Base-by-base conservation (phyloP, 2,888 invertebrate species). In the Sicus ferrugineus region DNA sequence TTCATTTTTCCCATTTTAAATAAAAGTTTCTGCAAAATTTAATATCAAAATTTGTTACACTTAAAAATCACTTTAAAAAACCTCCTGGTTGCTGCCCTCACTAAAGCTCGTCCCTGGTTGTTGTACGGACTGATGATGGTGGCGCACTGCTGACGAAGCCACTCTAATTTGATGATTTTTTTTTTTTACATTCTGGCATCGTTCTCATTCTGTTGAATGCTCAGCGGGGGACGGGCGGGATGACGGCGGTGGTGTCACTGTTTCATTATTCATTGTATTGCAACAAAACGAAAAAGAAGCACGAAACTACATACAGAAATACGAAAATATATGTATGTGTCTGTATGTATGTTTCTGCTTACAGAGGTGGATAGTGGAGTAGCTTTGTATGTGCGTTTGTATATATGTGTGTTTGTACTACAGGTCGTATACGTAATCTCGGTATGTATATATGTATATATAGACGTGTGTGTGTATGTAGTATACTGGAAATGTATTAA, bases 351-450 rank as follows among this genome's bases (percentile, higher is more conserved):
- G 34, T 42, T 42, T 14, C 42, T 42, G 42, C n/a, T n/a, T n/a
- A n/a, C n/a, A n/a, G n/a, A n/a, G n/a, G n/a, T n/a, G n/a, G n/a
- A n/a, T n/a, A 2, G 42, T 42, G 7, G 42, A n/a, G 31, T 52
- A 23, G 7, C 19, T 59, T n/a, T 59, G 21, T 38, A 38, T 52
- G 11, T 52, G 0, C 23, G 19, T 63, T 19, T 48, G 42, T 61
- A 61, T 34, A 42, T 61, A 42, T 61, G 26, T 50, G 21, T 50
- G n/a, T 23, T 34, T 52, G 38, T 58, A 58, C 67, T 46, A 67
- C 72, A 64, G 63, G 69, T 69, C 81, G 81, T 80, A 79, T 79
- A 79, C 79, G 81, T 80, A 79, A 80, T 67, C 59, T 46, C 48
- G n/a, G 34, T 67, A n/a, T n/a, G n/a, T n/a, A n/a, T n/a, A n/a